phyloP scores from a whole-genome alignment of 2,888 invertebrate genomes.

The Mamestra brassicae region DNA sequence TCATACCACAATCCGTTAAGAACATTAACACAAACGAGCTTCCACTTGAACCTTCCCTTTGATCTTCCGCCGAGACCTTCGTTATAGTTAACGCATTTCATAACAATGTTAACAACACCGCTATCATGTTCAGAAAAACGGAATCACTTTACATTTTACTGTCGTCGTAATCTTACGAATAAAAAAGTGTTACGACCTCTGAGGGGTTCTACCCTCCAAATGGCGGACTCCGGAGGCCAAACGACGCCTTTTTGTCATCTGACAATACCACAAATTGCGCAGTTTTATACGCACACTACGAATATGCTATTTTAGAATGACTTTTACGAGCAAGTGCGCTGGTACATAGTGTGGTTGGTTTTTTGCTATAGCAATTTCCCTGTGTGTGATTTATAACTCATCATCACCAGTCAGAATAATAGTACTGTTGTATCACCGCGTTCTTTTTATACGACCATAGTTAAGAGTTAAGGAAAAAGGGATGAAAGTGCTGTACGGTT shows the following conservation, averaged over 20 bases:
- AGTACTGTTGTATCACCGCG: not conserved
- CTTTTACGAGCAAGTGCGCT: not conserved
- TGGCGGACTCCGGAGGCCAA: slow-evolving; percentile 70
- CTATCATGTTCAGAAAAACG: slow-evolving; percentile 69
- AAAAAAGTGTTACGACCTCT: slow-evolving; percentile 78
- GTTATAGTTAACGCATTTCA: slow-evolving; percentile 54
- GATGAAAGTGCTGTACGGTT: not conserved
- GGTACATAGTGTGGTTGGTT: not conserved
- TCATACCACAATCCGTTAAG: slow-evolving; percentile 1
- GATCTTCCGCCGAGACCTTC: slow-evolving; percentile 14
- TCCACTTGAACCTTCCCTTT: slow-evolving; percentile 5
- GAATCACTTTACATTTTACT: slow-evolving; percentile 83
- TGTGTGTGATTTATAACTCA: not conserved
- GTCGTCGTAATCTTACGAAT: slow-evolving; percentile 80
- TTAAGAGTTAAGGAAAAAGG: not conserved
- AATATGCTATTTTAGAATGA: not conserved
- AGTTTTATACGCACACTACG: slow-evolving; percentile 64
- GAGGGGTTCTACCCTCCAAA: slow-evolving; percentile 70
- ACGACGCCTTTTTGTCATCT: slow-evolving; percentile 82
- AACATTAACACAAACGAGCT: slow-evolving; percentile 17
- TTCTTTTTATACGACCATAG: no score
- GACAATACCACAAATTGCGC: slow-evolving; percentile 80
- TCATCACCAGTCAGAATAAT: not conserved
- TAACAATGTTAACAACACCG: slow-evolving; percentile 62
- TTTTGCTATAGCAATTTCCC: not conserved